phyloP scores from a whole-genome alignment of 2,888 invertebrate genomes.

The Heliconius cydno region DNA sequence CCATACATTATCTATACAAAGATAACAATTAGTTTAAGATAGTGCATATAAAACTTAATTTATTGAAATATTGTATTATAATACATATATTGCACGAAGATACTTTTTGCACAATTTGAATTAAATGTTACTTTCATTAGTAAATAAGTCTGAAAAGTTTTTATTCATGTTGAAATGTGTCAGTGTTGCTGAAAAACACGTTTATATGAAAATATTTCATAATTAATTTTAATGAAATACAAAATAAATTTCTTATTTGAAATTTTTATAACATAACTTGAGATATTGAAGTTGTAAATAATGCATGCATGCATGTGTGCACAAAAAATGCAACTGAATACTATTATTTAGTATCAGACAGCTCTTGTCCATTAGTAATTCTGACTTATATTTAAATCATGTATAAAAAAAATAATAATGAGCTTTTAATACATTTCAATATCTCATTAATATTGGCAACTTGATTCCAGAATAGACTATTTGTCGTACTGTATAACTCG shows the following conservation, averaged over 20 bases:
- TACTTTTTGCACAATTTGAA: slow-evolving; percentile 8
- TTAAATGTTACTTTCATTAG: neutral
- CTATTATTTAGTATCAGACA: no score
- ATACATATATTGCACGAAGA: slow-evolving; percentile 4
- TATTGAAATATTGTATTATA: slow-evolving; percentile 25
- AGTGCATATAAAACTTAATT: slow-evolving; percentile 18
- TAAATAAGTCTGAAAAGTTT: slow-evolving; percentile 7
- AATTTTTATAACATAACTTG: neutral
- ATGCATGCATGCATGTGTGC: neutral
- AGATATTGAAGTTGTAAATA: neutral
- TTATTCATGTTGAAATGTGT: neutral
- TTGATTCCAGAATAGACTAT: neutral
- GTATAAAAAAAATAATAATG: no score
- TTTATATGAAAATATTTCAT: neutral
- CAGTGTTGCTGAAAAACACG: neutral
- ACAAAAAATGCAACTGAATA: neutral
- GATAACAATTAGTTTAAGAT: slow-evolving; percentile 16
- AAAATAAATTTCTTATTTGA: neutral
- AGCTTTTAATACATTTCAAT: neutral
- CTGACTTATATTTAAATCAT: no score
- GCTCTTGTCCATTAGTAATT: no score
- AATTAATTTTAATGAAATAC: neutral
- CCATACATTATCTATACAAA: neutral
- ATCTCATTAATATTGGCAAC: slow-evolving; percentile 2
- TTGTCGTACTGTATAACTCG: slow-evolving; percentile 61